Conservation (phyloP, 2,888 invertebrate species). For the Myathropa florea region DNA sequence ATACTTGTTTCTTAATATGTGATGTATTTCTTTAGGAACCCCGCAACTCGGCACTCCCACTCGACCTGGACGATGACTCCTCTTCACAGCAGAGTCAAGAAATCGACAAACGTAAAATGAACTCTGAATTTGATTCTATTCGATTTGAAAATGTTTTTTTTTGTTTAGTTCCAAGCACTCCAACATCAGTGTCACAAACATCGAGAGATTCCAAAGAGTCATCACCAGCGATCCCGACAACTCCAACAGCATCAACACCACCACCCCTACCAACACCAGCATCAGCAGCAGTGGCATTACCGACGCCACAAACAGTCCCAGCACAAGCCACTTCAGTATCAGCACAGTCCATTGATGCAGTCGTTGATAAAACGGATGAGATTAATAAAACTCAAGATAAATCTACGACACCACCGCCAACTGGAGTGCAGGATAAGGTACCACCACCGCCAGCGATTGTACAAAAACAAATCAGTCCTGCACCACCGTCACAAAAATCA, state of each 20-base stretch:
- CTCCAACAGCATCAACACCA: slow-evolving; percentile 55
- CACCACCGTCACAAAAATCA: slow-evolving; percentile 65
- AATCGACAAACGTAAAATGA: slow-evolving; percentile 85
- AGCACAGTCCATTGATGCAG: slow-evolving; percentile 71
- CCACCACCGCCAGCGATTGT: slow-evolving; percentile 72
- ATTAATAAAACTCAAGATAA: slow-evolving; percentile 62
- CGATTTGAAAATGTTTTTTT: slow-evolving; percentile 14
- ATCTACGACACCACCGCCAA: slow-evolving; percentile 45
- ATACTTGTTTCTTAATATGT: slow-evolving; percentile 6
- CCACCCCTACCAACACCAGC: slow-evolving; percentile 71
- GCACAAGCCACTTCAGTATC: slow-evolving; percentile 74
- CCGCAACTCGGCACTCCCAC: slow-evolving; percentile 93
- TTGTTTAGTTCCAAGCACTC: slow-evolving; percentile 79
- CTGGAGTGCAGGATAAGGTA: slow-evolving; percentile 49
- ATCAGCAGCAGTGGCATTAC: slow-evolving; percentile 73
- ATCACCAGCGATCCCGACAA: slow-evolving; percentile 64
- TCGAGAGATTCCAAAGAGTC: slow-evolving; percentile 79
- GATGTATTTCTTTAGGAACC: slow-evolving; percentile 85
- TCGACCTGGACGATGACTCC: slow-evolving; percentile 96
- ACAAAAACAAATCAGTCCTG: slow-evolving; percentile 67
- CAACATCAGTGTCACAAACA: slow-evolving; percentile 78
- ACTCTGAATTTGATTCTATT: slow-evolving; percentile 16
- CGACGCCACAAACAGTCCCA: slow-evolving; percentile 27
- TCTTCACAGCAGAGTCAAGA: slow-evolving; percentile 91
- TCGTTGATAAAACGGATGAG: slow-evolving; percentile 77